phyloP scores from a whole-genome alignment of 2,888 invertebrate genomes.

The Synergus umbraculus region DNA sequence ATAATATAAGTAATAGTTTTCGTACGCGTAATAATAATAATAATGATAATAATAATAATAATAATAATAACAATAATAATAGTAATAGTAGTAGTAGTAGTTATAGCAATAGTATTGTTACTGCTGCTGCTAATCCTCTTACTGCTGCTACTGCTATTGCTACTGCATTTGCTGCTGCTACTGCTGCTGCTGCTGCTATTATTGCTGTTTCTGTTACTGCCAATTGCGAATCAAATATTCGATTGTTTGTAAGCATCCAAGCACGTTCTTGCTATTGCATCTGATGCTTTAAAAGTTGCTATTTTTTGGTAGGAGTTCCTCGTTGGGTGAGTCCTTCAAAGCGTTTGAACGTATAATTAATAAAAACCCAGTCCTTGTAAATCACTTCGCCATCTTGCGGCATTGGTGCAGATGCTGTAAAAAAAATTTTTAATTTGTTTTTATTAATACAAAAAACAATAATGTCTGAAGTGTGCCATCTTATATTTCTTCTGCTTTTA shows the following conservation, averaged over 20 bases:
- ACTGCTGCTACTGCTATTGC: too few relatives aligned
- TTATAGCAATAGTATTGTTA: too few relatives aligned
- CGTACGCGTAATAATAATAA: too few relatives aligned
- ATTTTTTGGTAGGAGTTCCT: conserved; percentile 90
- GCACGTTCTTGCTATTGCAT: conserved; percentile 54
- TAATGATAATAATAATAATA: too few relatives aligned
- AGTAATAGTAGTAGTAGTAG: not conserved
- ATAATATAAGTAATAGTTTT: too few relatives aligned
- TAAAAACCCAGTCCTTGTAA: conserved; percentile 99
- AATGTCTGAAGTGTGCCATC: too few relatives aligned
- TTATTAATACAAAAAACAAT: not conserved
- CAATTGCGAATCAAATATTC: conserved; percentile 27
- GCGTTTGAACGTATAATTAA: conserved; percentile 99
- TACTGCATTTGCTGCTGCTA: too few relatives aligned
- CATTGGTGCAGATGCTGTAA: conserved; percentile 86
- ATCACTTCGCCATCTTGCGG: conserved; percentile 94
- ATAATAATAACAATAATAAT: not conserved
- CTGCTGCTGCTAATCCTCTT: too few relatives aligned
- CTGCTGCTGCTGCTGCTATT: too few relatives aligned
- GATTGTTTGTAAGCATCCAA: conserved; percentile 42
- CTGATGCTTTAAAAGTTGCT: conserved; percentile 67
- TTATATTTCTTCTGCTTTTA: too few relatives aligned
- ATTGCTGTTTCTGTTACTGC: too few relatives aligned
- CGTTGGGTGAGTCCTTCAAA: conserved; percentile 98
- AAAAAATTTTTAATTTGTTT: conserved; percentile 28